A percentile compares a stretch with the other conserved stretches of the same genome.
phyloP scores from a whole-genome alignment of 2,797 vertebrate genomes.

The Pseudochirops cupreus region DNA sequence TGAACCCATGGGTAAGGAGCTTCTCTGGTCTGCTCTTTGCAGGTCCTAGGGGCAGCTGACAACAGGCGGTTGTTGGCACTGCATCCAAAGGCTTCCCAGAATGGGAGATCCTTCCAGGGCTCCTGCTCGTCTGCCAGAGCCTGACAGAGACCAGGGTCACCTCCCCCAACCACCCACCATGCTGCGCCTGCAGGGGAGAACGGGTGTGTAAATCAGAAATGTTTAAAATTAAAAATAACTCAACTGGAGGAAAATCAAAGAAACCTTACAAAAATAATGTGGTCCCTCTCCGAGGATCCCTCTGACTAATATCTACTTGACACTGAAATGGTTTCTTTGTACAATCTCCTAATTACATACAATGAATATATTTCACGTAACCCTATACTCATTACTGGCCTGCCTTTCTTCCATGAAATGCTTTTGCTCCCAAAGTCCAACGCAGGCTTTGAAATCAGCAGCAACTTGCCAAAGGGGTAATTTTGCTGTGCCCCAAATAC shows the following conservation, averaged over 20 bases:
- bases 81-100: background rate
- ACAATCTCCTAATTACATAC: constrained; percentile 62
- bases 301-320: constrained; percentile 73
- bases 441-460: constrained; percentile 71
- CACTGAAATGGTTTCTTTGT: constrained; percentile 72
- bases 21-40: background rate
- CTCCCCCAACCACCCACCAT: background rate
- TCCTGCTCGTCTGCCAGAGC: background rate
- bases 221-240: background rate
- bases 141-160: background rate
- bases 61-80: background rate
- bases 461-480: constrained; percentile 66
- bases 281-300: constrained; percentile 48
- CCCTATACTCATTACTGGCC: constrained; percentile 49
- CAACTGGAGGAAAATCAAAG: constrained; percentile 33
- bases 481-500: constrained; percentile 75
- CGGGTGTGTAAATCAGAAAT: background rate
- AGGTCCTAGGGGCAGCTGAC: fast-evolving
- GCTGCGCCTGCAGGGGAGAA: background rate
- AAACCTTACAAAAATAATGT: constrained; percentile 35
- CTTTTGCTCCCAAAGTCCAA: constrained; percentile 75
- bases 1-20: background rate
- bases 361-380: constrained; percentile 73
- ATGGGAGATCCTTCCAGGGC: background rate
- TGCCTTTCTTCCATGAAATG: constrained; percentile 60